These are phyloP conservation scores for Tychaedon coryphoeus DNA, from an alignment of 2,113 vertebrate genomes.

Conservation along the genomic window DNA sequence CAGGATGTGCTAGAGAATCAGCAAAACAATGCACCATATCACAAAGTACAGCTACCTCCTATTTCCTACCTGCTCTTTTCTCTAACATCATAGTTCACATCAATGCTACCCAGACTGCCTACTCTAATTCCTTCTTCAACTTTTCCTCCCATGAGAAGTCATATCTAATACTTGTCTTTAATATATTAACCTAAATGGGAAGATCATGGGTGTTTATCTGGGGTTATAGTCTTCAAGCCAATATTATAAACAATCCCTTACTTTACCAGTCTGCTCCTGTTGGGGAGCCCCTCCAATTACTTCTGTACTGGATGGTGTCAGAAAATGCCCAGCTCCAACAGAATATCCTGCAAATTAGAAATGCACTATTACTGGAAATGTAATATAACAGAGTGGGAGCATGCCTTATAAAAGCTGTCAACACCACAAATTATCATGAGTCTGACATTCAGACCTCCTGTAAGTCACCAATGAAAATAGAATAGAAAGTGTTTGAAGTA, in stretches of 20 bases:
- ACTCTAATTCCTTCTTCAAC: not conserved
- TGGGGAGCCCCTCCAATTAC: conserved; percentile 93
- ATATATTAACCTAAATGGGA: not conserved
- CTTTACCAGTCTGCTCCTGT: conserved; percentile 91
- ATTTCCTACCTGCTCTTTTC: not conserved
- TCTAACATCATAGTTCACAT: not conserved
- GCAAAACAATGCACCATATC: not conserved
- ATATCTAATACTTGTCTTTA: not conserved
- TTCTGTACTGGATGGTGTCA: conserved; percentile 72
- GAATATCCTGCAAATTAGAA: conserved; percentile 84
- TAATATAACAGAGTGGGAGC: not conserved
- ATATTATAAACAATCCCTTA: conserved; percentile 65
- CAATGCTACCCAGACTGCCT: not conserved
- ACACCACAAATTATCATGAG: not conserved
- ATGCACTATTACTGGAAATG: not conserved
- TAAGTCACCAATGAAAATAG: not conserved
- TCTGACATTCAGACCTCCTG: not conserved
- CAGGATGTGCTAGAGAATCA: not conserved
- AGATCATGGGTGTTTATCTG: not conserved
- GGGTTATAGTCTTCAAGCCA: not conserved
- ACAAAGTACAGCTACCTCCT: not conserved
- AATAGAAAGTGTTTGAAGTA: not conserved
- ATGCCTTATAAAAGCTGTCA: not conserved
- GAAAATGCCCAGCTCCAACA: conserved; percentile 89
- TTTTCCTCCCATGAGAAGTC: not conserved